Base-by-base conservation (phyloP, 2,797 vertebrate species). In the Parauchenoglanis ngamensis region DNA sequence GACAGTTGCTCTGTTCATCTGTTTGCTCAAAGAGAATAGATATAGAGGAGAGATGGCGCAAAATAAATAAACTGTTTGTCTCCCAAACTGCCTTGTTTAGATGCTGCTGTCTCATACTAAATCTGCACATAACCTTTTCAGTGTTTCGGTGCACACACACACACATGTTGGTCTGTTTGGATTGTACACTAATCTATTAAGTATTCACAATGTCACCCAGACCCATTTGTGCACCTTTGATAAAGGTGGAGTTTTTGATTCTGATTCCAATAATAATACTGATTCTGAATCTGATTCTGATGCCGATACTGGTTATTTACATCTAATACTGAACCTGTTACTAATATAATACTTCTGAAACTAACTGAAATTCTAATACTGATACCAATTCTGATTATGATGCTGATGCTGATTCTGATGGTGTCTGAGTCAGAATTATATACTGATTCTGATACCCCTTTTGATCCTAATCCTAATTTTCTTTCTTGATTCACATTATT, bases 1-100 rank as follows among this genome's bases (percentile, higher is more conserved):
- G 84, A 87, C 76, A 61, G 70, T 84, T 83, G 87, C 76, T 82
- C 87, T 59, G 76, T 87, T 88, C 83, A 81, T 85, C 83, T 85
- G 73, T 56, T 61, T 81, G 72, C 82, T 87, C 57, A 46, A 49
- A 75, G 81, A 35, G 40, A 81, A 68, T 8, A 77, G 72, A 68
- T 84, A 84, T 84, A 86, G 80, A 61, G 67, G 85, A 65, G 83
- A 77, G 49, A 75, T 2, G 76, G 8, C 67, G 28, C 7, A 23
- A 35, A 63, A 80, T 87, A 81, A 54, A 78, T 72, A 84, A 85
- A 23, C 54, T 87, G 84, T 88, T 88, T 86, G 80, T 88, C 79
- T 63, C 81, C n/a, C 49, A 57, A 87, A 91, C 77, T 79, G 49
- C 57, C 84, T 76, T 86, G 65, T 89, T 87, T 78, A 56, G 63